phyloP scores from a whole-genome alignment of 2,113 vertebrate species.

The Taxidea taxus region DNA sequence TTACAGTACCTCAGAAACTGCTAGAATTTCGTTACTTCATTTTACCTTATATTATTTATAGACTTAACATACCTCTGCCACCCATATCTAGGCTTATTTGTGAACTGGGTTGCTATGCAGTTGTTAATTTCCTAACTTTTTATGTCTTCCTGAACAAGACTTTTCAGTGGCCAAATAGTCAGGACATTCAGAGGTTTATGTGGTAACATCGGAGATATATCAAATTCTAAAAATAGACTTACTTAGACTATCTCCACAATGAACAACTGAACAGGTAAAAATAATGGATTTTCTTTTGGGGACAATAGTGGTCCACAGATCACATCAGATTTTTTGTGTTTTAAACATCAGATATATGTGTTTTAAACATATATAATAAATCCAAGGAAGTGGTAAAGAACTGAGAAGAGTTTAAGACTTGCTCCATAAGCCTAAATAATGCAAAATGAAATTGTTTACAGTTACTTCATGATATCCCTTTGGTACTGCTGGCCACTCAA shows the following conservation, averaged over 20 bases:
- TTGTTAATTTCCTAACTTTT: constrained; percentile 89
- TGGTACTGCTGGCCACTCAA: not conserved
- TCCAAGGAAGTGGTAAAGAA: constrained; percentile 39
- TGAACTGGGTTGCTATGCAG: constrained; percentile 89
- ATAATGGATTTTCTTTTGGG: not conserved
- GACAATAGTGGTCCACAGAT: not conserved
- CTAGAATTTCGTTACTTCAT: constrained; percentile 98
- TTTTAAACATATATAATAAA: constrained; percentile 28
- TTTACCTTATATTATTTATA: constrained; percentile 94
- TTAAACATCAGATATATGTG: not conserved
- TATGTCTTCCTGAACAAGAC: constrained; percentile 92
- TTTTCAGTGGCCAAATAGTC: constrained; percentile 91
- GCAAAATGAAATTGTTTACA: constrained; percentile 68
- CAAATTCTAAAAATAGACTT: not conserved
- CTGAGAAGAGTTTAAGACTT: not conserved
- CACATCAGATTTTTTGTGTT: constrained; percentile 12
- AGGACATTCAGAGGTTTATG: constrained; percentile 95
- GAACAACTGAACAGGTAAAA: constrained; percentile 31
- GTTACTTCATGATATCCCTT: constrained; percentile 18
- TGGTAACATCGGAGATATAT: constrained; percentile 85
- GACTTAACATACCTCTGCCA: constrained; percentile 91
- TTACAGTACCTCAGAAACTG: constrained; percentile 94
- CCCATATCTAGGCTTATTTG: constrained; percentile 86
- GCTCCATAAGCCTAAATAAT: not conserved
- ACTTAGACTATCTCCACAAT: constrained; percentile 45